These are phyloP conservation scores for Plagodis pulveraria DNA, from an alignment of 2,888 invertebrate genomes.

Conservation along the genomic window DNA sequence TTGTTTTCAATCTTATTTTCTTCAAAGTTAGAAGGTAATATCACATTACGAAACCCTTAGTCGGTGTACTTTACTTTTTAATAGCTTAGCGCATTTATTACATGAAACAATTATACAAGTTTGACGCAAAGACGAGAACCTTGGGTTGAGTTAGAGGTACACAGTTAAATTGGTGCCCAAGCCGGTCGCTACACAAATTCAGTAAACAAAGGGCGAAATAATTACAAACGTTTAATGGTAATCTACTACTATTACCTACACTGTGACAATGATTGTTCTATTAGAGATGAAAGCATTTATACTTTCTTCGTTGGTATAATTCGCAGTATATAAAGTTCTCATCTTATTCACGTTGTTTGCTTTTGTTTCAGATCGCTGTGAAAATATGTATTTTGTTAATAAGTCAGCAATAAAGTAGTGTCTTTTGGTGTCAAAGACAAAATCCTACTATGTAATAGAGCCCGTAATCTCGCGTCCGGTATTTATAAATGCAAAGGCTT, in stretches of 20 bases:
- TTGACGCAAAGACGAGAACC: conserved; percentile 27
- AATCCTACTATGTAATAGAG: too few relatives aligned
- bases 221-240: conserved; percentile 31
- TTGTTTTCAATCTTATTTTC: conserved; percentile 7
- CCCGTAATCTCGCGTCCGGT: too few relatives aligned
- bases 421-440: too few relatives aligned
- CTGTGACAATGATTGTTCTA: conserved; percentile 18
- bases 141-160: conserved; percentile 20
- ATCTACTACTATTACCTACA: conserved; percentile 25
- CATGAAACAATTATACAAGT: conserved; percentile 32
- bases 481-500: too few relatives aligned
- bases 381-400: too few relatives aligned
- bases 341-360: neutral
- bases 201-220: conserved; percentile 28
- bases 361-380: neutral
- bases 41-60: conserved; percentile 11
- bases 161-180: conserved; percentile 31
- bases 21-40: conserved; percentile 10
- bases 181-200: conserved; percentile 30
- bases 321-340: neutral
- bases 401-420: too few relatives aligned
- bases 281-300: conserved; percentile 15
- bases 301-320: conserved; percentile 3
- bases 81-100: conserved; percentile 21
- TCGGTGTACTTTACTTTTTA: conserved; percentile 16